phyloP scores from a whole-genome alignment of 2,797 vertebrate species.

The Phoebastria nigripes region DNA sequence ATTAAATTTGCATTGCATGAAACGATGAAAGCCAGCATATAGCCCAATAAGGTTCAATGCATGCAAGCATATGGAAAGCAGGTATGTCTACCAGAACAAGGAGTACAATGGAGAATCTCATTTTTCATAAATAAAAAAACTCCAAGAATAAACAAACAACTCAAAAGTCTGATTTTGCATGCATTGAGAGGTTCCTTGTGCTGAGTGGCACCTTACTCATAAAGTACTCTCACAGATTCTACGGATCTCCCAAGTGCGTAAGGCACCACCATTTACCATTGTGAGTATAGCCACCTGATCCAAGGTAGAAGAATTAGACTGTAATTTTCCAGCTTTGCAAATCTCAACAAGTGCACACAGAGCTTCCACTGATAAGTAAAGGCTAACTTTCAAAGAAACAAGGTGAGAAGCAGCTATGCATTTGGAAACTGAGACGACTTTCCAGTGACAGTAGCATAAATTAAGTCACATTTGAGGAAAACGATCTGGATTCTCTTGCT shows the following conservation, averaged over 20 bases:
- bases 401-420: neutral
- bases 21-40: neutral
- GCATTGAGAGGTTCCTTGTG: neutral
- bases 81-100: neutral
- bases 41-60: neutral
- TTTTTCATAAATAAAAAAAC: neutral
- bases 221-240: neutral
- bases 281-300: fast-evolving
- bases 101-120: neutral
- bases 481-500: neutral
- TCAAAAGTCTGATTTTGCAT: neutral
- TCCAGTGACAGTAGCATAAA: neutral
- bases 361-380: neutral
- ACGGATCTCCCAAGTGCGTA: fast-evolving
- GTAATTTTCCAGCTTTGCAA: neutral
- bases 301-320: neutral
- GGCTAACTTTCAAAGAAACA: neutral
- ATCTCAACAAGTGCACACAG: neutral
- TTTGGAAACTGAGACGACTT: neutral
- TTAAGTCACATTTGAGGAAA: neutral
- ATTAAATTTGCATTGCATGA: conserved; percentile 6
- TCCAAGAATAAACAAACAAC: neutral
- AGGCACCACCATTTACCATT: neutral
- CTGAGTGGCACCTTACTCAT: neutral
- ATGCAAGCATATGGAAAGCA: neutral